Evolutionary conservation across 2,888 invertebrate species (phyloP), one percentile per base, ranked within the genome.

Genomic region (Ariolimax columbianus): DNA sequence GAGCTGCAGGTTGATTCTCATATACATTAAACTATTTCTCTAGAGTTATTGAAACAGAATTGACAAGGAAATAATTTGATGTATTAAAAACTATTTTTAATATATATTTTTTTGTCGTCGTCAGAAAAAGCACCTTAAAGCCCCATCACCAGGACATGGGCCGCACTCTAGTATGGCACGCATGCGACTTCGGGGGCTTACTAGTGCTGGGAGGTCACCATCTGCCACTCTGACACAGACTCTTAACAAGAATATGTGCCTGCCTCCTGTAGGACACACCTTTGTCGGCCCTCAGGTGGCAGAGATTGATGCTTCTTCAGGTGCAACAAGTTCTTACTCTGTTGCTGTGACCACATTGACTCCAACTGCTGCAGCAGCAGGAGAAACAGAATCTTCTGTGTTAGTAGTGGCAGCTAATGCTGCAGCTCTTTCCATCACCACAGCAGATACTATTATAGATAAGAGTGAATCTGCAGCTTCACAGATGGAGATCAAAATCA

Each of bases 181-280:
- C 77, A 88, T 91, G 68, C 87, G 91, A 68, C 88, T 90, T 73
- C 91, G 91, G 63, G 89, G 91, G 66, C 88, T 91, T 11, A 87
- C 90, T 63, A 89, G 89, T 77, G 89, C 90, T 63, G 75, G 81
- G n/a, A 75, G 85, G 40, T 77, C 85, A 82, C 77, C 73, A 11
- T 82, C 82, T 0, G 51, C 70, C 33, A 40, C 77, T 30, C 51
- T 83, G 33, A 89, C 89, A 85, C 90, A 90, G 75, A 87, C 89
- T 33, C 87, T 93, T 43, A 93, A 93, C 87, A 90, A 90, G 83
- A 93, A 92, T 85, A 87, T 90, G 33, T 92, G 93, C 88, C 90
- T 94, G 82, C 94, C 94, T 14, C 93, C 94, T 19, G 92, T 93
- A 7, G 92, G 92, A 30, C 90, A 91, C 82, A 89, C 90, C 0